Evolutionary conservation across 92 coral and sea anemone species (phyloP).

Genomic region (Phenganax subtilis): DNA sequence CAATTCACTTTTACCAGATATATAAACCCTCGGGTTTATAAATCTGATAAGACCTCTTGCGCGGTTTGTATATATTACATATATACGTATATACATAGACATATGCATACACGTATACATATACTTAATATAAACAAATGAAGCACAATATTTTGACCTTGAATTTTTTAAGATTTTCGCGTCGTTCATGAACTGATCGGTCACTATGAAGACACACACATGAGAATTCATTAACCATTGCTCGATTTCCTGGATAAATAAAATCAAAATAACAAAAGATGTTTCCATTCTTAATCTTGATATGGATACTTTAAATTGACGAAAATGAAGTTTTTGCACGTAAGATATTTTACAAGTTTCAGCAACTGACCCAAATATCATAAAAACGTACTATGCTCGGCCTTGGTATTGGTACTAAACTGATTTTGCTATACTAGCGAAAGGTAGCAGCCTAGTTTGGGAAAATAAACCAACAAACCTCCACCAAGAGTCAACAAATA

Average conservation of each 20-base stretch:
- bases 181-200: constrained; percentile 75
- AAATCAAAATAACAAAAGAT: not conserved
- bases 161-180: constrained; percentile 68
- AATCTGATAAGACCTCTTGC: too few species aligned
- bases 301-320: not conserved
- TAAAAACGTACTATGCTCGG: too few species aligned
- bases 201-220: constrained; percentile 96
- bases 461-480: constrained; percentile 43
- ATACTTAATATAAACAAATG: not conserved
- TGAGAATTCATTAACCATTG: constrained; percentile 89
- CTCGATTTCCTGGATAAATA: constrained; percentile 55
- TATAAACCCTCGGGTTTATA: too few species aligned
- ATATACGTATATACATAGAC: too few species aligned
- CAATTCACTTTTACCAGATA: too few species aligned
- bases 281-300: too few species aligned
- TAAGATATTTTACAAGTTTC: not conserved
- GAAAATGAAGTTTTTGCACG: not conserved
- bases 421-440: too few species aligned
- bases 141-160: constrained; percentile 50
- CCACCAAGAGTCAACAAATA: constrained; percentile 70
- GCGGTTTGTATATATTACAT: too few species aligned
- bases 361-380: not conserved
- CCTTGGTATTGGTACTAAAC: too few species aligned
- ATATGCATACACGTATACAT: too few species aligned
- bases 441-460: too few species aligned